A percentile compares a stretch with the other conserved stretches of the same genome.
Conservation (phyloP, 2,113 vertebrate genomes). For the Thinocorus orbignyianus region DNA sequence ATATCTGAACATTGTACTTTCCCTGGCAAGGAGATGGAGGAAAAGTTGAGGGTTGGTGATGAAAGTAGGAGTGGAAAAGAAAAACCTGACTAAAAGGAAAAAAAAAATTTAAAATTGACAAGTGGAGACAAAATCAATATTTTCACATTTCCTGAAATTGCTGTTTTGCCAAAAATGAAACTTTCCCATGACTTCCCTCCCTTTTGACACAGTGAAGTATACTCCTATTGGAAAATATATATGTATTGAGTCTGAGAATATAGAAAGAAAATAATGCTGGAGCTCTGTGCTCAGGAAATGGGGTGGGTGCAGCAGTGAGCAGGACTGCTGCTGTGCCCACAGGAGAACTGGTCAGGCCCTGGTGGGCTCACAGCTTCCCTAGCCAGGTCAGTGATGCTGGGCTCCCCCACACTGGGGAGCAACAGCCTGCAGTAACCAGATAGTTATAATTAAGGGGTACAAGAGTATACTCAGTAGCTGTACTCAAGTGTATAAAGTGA, state of each 20-base stretch:
- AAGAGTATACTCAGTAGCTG: not conserved
- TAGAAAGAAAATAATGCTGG: not conserved
- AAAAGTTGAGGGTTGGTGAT: constrained; percentile 21
- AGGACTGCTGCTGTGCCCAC: not conserved
- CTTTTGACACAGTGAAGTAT: not conserved
- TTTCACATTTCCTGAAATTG: not conserved
- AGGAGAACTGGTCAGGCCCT: not conserved
- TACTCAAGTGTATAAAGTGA: not conserved
- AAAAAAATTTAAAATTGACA: constrained; percentile 18
- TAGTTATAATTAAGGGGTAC: not conserved
- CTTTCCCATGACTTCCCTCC: not conserved
- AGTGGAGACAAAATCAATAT: constrained; percentile 20
- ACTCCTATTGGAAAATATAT: not conserved
- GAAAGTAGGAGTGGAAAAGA: not conserved
- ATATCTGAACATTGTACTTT: constrained; percentile 24
- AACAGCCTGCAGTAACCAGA: not conserved
- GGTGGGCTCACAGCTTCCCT: not conserved
- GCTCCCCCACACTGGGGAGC: rapidly evolving
- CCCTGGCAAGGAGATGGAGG: constrained; percentile 30
- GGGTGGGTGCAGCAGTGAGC: not conserved
- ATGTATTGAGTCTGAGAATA: not conserved
- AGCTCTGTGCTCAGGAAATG: not conserved
- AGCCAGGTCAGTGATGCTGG: rapidly evolving
- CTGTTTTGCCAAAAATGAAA: not conserved
- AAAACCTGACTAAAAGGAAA: not conserved